Conservation (phyloP, 2,797 vertebrate species). For the Bucorvus abyssinicus region DNA sequence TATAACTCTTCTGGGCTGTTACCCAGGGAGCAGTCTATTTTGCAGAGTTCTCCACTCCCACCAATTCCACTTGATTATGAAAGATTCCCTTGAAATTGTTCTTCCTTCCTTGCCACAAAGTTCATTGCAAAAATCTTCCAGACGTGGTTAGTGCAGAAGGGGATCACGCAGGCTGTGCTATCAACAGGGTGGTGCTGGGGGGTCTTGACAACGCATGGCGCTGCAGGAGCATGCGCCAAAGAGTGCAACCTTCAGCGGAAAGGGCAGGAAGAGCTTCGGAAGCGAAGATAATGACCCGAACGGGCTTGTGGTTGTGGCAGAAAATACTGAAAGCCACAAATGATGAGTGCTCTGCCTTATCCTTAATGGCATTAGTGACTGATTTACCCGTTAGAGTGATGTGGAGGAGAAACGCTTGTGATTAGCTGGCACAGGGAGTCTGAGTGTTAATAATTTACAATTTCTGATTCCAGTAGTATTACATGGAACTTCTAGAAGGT, state of each 20-base stretch:
- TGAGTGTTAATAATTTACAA: background rate
- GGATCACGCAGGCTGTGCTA: rapidly evolving
- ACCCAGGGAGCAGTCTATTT: background rate
- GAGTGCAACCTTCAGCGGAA: background rate
- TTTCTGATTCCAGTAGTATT: background rate
- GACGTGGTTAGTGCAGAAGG: rapidly evolving
- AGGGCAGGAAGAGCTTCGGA: background rate
- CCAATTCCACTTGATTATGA: background rate
- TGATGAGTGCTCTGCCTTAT: background rate
- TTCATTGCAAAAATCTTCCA: background rate
- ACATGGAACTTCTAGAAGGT: background rate
- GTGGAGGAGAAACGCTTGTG: background rate
- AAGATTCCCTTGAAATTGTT: background rate
- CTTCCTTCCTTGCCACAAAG: background rate
- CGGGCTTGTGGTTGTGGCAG: background rate
- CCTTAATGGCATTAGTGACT: background rate
- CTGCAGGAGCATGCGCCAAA: background rate
- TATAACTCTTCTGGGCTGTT: too few relatives aligned
- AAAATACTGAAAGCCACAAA: background rate
- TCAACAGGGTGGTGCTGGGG: background rate
- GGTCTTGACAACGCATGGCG: background rate
- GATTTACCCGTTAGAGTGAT: background rate
- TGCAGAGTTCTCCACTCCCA: background rate
- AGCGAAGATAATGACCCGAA: background rate
- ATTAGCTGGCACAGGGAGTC: background rate